phyloP scores from a whole-genome alignment of 2,888 invertebrate genomes.

The Pammene aurita region DNA sequence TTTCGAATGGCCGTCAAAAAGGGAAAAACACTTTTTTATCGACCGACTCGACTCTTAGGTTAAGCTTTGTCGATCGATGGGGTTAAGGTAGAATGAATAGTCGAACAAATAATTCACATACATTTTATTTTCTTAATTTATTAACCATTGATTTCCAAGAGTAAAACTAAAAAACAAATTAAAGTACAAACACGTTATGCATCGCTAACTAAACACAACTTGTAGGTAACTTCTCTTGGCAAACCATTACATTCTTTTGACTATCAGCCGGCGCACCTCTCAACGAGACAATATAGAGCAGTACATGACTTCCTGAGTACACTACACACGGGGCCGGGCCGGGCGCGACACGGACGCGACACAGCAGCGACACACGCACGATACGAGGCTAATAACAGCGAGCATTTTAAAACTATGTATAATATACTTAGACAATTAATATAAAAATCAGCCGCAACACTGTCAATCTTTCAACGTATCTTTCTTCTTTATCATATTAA shows the following conservation, averaged over 20 bases:
- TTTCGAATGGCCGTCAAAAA: no score
- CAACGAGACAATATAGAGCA: slow-evolving; percentile 60
- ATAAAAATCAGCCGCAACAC: background rate
- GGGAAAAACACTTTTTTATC: no score
- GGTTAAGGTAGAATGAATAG: slow-evolving; percentile 46
- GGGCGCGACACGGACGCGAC: slow-evolving; percentile 10
- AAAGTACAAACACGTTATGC: slow-evolving; percentile 84
- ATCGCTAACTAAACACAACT: slow-evolving; percentile 82
- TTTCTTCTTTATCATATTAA: no score
- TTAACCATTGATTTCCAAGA: slow-evolving; percentile 84
- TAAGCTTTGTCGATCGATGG: background rate
- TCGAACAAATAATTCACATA: slow-evolving; percentile 75
- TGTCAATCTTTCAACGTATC: background rate
- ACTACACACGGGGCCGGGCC: slow-evolving; percentile 31
- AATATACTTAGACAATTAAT: background rate
- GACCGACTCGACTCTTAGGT: no score
- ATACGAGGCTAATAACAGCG: background rate
- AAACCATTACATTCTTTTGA: slow-evolving; percentile 78
- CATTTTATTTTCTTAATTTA: slow-evolving; percentile 84
- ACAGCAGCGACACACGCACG: background rate
- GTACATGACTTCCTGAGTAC: slow-evolving; percentile 28
- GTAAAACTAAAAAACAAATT: slow-evolving; percentile 84
- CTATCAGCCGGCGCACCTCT: slow-evolving; percentile 80
- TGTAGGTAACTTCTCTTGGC: slow-evolving; percentile 84
- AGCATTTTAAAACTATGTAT: background rate